Base-by-base conservation (phyloP, 2,888 invertebrate genomes). In the Drosophila sordidapex region DNA sequence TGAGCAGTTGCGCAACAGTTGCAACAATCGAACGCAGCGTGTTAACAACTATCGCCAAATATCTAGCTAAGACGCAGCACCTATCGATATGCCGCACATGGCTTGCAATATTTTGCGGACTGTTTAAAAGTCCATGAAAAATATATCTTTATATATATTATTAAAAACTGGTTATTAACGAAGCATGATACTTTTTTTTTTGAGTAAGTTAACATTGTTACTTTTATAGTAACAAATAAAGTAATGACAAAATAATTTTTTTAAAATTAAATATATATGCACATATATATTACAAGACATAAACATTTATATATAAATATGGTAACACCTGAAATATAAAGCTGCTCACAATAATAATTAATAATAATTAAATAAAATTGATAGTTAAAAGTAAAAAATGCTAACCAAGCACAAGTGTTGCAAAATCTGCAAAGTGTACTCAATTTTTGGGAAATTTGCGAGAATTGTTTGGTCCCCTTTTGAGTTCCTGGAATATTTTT, bases 1-100 rank as follows among this genome's bases (percentile, higher is more conserved):
- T 1, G 2, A 58, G 31, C 53, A 27, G 65, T 7, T 60, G 0
- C 8, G 0, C 11, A 74, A 58, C 76, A 10, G 75, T 25, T 75
- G 13, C 6, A 8, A 6, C 0, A 1, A 1, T 13, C n/a, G 65
- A 70, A 60, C 76, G 43, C 4, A 10, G 6, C 10, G 5, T 8
- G 0, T 0, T 0, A 13, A 8, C 0, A 31, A 18, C 1, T 58
- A 58, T 58, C 71, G 75, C 31, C 33, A 15, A 13, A 10, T 11
- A 11, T 33, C 4, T 33, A 11, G n/a, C 4, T 0, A 3, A 6
- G 1, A 0, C 2, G 1, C 8, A 13, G 1, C 8, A 18, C 4
- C 31, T 67, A 61, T 57, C 74, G 73, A 57, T 52, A 51, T 33
- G 2, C 13, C 13, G 1, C n/a, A 11, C 43, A 18, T 36, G 4